Evolutionary conservation across 2,888 invertebrate genomes (phyloP).

Genomic region (Xanthia icteritia): DNA sequence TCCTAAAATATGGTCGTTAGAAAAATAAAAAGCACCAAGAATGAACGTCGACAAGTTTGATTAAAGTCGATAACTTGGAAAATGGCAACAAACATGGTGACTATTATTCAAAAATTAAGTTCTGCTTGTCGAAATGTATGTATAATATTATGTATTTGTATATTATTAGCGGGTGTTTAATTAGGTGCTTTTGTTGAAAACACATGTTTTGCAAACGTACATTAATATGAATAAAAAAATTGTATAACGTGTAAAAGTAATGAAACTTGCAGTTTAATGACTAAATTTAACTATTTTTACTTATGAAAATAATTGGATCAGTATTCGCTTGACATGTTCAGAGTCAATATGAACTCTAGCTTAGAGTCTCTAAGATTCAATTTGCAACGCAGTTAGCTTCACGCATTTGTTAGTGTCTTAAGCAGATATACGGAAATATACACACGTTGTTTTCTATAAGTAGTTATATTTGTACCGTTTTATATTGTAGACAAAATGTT

Average conservation of each 20-base stretch:
- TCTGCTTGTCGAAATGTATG: constrained; percentile 32
- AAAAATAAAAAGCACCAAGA: not conserved
- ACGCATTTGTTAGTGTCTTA: constrained; percentile 61
- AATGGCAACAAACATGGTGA: constrained; percentile 5
- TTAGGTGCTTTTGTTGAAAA: constrained; percentile 47
- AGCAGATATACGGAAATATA: constrained; percentile 62
- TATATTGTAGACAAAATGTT: constrained; percentile 59
- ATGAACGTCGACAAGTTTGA: constrained; percentile 22
- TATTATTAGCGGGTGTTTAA: constrained; percentile 13
- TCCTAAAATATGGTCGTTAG: not conserved
- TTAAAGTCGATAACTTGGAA: constrained; percentile 8
- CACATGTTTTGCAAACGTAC: constrained; percentile 19
- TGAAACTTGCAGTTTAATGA: constrained; percentile 9
- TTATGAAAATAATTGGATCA: constrained; percentile 46
- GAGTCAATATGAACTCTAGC: constrained; percentile 59
- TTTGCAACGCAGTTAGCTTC: constrained; percentile 58
- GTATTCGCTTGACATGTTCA: constrained; percentile 58
- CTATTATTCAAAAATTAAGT: not conserved
- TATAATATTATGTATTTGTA: constrained; percentile 24
- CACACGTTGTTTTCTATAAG: constrained; percentile 64
- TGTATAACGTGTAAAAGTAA: constrained; percentile 7
- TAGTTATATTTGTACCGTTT: constrained; percentile 66
- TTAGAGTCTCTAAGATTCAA: constrained; percentile 62
- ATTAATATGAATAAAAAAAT: constrained; percentile 1
- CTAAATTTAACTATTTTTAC: constrained; percentile 37